Conservation (phyloP, 2,113 vertebrate genomes). For the Thalassarche chlororhynchos region DNA sequence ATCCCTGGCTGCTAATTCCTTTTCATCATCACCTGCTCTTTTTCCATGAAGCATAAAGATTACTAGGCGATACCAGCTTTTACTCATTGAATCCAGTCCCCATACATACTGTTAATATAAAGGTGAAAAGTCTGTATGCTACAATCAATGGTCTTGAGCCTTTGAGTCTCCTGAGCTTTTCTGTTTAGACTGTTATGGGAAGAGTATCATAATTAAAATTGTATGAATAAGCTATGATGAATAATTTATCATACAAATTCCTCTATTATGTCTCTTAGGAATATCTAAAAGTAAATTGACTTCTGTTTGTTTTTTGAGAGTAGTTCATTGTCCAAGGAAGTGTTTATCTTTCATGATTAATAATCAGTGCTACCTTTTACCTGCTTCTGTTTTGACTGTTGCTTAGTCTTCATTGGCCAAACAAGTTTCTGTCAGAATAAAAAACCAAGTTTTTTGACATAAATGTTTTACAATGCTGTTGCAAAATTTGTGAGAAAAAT, state of each 20-base stretch:
- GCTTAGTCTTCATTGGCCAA: neutral
- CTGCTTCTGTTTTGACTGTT: neutral
- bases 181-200: neutral
- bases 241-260: constrained; percentile 30
- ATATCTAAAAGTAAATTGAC: constrained; percentile 10
- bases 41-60: neutral
- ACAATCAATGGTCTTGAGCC: neutral
- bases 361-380: neutral
- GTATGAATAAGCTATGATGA: constrained; percentile 25
- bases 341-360: neutral
- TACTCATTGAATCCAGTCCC: neutral
- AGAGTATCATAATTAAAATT: constrained; percentile 22
- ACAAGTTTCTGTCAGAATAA: neutral
- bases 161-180: neutral
- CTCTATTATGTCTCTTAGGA: constrained; percentile 9
- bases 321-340: constrained; percentile 10
- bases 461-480: neutral
- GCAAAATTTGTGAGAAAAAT: neutral
- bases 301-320: neutral
- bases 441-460: neutral
- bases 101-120: neutral
- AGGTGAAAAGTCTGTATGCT: neutral
- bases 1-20: neutral
- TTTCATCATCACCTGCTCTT: neutral
- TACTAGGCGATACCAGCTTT: neutral